phyloP scores from a whole-genome alignment of 2,113 vertebrate genomes.

The Hemibagrus wyckioides region DNA sequence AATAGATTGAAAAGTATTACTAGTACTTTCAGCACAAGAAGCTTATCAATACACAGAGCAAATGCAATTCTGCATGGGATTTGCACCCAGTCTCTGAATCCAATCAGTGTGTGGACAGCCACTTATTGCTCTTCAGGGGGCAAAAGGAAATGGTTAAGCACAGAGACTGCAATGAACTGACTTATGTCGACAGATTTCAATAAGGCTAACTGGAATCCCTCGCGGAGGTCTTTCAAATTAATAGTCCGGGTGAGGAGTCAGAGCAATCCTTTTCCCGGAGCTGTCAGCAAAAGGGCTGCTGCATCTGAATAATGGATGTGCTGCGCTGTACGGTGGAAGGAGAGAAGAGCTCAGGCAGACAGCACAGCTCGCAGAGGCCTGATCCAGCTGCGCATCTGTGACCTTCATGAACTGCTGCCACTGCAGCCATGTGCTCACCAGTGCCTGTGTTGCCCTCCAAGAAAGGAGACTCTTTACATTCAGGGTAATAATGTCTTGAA shows the following conservation, averaged over 20 bases:
- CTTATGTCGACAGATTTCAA: conserved; percentile 53
- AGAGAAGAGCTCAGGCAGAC: conserved; percentile 6
- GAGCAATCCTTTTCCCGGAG: conserved; percentile 44
- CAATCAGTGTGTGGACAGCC: conserved; percentile 32
- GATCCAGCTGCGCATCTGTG: conserved; percentile 35
- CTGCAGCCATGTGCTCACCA: conserved; percentile 17
- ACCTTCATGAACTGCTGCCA: conserved; percentile 38
- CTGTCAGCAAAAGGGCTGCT: conserved; percentile 37
- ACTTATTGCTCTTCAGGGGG: conserved; percentile 31
- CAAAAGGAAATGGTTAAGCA: conserved; percentile 42
- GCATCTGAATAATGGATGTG: conserved; percentile 51
- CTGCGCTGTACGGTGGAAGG: conserved; percentile 7
- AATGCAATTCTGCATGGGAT: not conserved
- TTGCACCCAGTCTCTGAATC: not conserved
- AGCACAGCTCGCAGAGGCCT: conserved; percentile 21
- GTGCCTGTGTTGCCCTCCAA: conserved; percentile 14
- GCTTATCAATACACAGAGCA: not conserved
- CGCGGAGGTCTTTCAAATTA: conserved; percentile 42
- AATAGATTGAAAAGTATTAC: not conserved
- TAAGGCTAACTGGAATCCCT: conserved; percentile 51
- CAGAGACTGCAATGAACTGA: conserved; percentile 32
- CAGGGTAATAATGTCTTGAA: conserved; percentile 7
- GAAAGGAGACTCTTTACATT: conserved; percentile 35
- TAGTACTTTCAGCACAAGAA: not conserved
- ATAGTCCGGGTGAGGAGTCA: conserved; percentile 49